Base-by-base conservation (phyloP, 2,797 vertebrate genomes). In the Enteromius fasciolatus region DNA sequence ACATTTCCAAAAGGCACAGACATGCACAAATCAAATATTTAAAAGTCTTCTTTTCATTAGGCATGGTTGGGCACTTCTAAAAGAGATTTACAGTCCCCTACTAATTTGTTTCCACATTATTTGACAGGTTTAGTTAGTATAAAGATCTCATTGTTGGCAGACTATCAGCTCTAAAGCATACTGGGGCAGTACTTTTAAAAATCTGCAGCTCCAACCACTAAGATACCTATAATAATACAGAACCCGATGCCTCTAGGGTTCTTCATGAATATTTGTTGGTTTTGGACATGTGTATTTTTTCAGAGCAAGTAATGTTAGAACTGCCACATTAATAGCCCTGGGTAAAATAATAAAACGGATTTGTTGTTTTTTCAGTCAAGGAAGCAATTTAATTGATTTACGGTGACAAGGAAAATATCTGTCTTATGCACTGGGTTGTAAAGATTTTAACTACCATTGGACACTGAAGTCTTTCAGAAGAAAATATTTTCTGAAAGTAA, bases 361-460 rank as follows among this genome's bases (percentile, higher is more conserved):
- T 78, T 76, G 52, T 84, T 79, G 54, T 41, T 84, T 79, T 76
- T 84, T 83, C 74, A 76, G 83, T 84, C 57, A 78, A 81, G 80
- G 77, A 82, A 81, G 86, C 74, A 36, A 66, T 85, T 85, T 54
- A 70, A 78, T 67, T 83, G 81, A 86, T 86, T 86, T 85, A 87
- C 67, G 63, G 67, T 57, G 61, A 81, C 72, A 80, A 78, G 79
- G 64, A 84, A 86, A 84, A 80, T 84, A 86, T 54, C 54, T 64
- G 57, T 79, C 46, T 70, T 76, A 74, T 31, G 70, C 79, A 78
- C 52, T 70, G 15, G 68, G 80, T 28, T 70, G 79, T 82, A 82
- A 82, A 87, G 80, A 54, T 66, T 77, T 80, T 76, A 84, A 75
- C 75, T 68, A 78, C 66, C 61, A n/a, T 80, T 77, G 69, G 54